Conservation (phyloP, 2,888 invertebrate species). For the Pheosia gnoma region DNA sequence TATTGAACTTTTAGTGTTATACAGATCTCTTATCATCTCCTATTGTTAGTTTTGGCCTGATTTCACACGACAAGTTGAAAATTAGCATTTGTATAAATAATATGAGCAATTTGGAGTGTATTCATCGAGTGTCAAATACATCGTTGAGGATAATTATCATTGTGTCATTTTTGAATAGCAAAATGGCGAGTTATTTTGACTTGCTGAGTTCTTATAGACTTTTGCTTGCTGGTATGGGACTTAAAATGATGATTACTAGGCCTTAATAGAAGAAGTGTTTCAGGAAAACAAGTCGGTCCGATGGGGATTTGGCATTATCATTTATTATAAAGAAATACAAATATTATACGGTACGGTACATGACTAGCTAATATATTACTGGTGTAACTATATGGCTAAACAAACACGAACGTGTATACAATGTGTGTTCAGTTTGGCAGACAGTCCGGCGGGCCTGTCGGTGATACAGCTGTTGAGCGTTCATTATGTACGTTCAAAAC, state of each 20-base stretch:
- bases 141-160: neutral
- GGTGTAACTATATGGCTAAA: slow-evolving; percentile 31
- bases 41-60: neutral
- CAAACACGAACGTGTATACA: slow-evolving; percentile 37
- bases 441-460: slow-evolving; percentile 14
- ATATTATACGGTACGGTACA: too few species aligned
- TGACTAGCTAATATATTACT: slow-evolving; percentile 29
- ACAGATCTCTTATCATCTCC: neutral
- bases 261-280: too few species aligned
- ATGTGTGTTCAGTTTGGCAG: slow-evolving; percentile 31
- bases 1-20: neutral
- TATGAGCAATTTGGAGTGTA: neutral
- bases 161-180: too few species aligned
- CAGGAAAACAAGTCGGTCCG: too few species aligned
- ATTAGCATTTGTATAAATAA: neutral
- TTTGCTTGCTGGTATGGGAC: too few species aligned
- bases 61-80: neutral
- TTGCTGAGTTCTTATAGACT: too few species aligned
- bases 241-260: too few species aligned
- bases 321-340: too few species aligned
- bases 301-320: too few species aligned
- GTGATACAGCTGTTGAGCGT: slow-evolving; percentile 2
- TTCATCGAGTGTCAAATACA: neutral
- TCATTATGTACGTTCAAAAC: neutral
- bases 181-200: too few species aligned